A percentile compares a stretch with the other conserved stretches of the same genome.
Conservation (phyloP, 2,113 vertebrate species). For the Lasiurus cinereus region DNA sequence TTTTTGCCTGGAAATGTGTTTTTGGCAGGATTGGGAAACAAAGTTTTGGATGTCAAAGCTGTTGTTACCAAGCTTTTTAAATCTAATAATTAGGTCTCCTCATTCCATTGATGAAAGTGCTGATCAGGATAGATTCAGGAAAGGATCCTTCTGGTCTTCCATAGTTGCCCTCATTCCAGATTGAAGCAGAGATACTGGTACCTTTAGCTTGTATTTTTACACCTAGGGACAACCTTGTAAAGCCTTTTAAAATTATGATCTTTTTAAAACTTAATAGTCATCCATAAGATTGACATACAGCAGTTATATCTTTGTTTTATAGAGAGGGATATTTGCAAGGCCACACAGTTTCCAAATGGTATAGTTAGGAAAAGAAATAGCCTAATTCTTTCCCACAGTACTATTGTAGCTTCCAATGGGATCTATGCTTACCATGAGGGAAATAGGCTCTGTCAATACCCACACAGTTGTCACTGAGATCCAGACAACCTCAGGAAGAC, state of each 20-base stretch:
- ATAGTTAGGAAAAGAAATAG: neutral
- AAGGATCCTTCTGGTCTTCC: neutral
- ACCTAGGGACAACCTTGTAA: neutral
- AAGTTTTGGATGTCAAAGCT: conserved; percentile 22
- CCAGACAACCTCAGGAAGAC: neutral
- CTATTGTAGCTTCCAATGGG: neutral
- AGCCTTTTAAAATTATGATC: neutral
- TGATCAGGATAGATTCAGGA: neutral
- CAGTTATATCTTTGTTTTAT: conserved; percentile 16
- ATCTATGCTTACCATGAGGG: neutral
- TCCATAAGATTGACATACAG: neutral
- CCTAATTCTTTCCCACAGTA: neutral
- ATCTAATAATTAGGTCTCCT: conserved; percentile 4
- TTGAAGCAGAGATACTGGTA: neutral
- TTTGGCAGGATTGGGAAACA: neutral
- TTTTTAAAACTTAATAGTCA: neutral
- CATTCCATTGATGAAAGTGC: neutral
- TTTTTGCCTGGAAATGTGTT: conserved; percentile 48
- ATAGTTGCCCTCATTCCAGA: neutral
- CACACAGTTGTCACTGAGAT: neutral
- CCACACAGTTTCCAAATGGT: neutral
- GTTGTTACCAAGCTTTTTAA: neutral
- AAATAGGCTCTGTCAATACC: neutral
- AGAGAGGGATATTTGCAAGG: neutral
- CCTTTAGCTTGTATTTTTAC: neutral